These are phyloP conservation scores for Dipodomys merriami DNA, from an alignment of 2,113 vertebrate genomes.

Conservation along the genomic window DNA sequence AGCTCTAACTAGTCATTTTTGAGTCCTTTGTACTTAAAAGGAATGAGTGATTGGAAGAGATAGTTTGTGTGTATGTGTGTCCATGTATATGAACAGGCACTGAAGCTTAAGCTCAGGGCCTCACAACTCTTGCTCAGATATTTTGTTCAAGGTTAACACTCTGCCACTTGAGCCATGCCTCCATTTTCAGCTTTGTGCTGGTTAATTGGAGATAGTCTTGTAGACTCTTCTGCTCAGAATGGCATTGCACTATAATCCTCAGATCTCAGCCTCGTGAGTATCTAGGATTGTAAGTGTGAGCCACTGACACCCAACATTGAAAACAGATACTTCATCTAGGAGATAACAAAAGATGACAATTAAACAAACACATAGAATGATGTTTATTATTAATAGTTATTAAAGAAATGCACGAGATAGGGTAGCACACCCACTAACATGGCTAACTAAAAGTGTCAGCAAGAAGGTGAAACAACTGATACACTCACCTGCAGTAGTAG, in stretches of 20 bases:
- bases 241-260: no score
- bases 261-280: no score
- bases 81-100: no score
- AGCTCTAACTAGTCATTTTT: conserved; percentile 29
- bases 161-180: no score
- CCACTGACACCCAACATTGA: no score
- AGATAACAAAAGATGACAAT: not conserved
- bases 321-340: not conserved
- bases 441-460: not conserved
- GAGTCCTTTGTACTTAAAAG: not conserved
- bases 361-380: not conserved
- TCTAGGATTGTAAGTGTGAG: no score
- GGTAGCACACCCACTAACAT: not conserved
- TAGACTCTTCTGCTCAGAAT: no score
- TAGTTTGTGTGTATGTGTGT: not conserved
- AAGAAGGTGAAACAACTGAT: not conserved
- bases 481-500: not conserved
- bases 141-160: no score
- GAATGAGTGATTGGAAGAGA: conserved; percentile 12
- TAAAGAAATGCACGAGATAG: not conserved
- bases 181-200: no score
- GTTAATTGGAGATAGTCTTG: no score
- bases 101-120: no score
- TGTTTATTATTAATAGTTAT: not conserved
- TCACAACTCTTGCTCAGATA: no score